Evolutionary conservation across 2,888 invertebrate species (phyloP).

Genomic region (Sturmia bella): DNA sequence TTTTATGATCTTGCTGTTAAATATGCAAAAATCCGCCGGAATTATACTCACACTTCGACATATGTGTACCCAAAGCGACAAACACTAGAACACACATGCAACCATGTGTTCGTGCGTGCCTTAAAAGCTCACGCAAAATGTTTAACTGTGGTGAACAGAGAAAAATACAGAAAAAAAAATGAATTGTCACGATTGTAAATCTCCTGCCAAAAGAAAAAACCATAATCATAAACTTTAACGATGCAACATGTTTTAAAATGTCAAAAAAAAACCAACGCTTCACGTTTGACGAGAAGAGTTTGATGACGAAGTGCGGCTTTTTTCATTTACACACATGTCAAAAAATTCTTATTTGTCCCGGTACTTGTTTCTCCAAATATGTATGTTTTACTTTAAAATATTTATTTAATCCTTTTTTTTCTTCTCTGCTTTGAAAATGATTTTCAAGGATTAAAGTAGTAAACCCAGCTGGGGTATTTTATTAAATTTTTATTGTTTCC

Average conservation of each 20-base stretch:
- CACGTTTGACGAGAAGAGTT: conserved; percentile 6
- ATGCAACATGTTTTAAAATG: conserved; percentile 72
- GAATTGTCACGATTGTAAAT: conserved; percentile 72
- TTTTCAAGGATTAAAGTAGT: conserved; percentile 70
- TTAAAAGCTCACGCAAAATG: conserved; percentile 62
- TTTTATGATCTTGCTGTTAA: conserved; percentile 72
- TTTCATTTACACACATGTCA: conserved; percentile 58
- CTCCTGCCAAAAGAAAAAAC: conserved; percentile 70
- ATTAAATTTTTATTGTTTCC: conserved; percentile 63
- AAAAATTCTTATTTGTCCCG: conserved; percentile 31
- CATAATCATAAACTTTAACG: conserved; percentile 82
- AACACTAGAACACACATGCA: conserved; percentile 12
- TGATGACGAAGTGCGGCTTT: not conserved
- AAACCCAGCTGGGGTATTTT: conserved; percentile 69
- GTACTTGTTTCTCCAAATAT: conserved; percentile 14
- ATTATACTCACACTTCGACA: conserved; percentile 56
- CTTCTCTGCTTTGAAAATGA: conserved; percentile 24
- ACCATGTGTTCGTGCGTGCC: conserved; percentile 35
- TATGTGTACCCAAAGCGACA: conserved; percentile 40
- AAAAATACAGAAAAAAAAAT: conserved; percentile 40
- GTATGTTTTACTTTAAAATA: conserved; percentile 64
- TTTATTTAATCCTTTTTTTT: conserved; percentile 59
- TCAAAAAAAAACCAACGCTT: conserved; percentile 35
- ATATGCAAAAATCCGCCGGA: conserved; percentile 70
- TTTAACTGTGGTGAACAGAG: conserved; percentile 51